Conservation (phyloP, 2,888 invertebrate species). For the Metopia argyrocephala region DNA sequence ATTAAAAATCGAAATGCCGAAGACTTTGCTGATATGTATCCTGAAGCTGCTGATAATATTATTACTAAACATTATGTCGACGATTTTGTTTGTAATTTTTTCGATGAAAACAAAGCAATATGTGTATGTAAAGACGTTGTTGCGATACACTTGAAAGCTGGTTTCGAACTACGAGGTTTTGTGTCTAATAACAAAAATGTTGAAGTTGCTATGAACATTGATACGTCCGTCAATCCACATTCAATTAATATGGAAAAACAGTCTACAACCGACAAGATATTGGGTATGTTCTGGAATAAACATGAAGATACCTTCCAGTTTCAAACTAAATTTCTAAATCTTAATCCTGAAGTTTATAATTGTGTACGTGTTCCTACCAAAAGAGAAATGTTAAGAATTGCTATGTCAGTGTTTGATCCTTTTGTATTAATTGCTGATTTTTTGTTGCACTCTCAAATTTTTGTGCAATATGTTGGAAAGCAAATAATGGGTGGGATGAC, state of each 20-base stretch:
- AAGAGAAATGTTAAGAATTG: slow-evolving; percentile 25
- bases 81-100: slow-evolving; percentile 58
- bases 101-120: slow-evolving; percentile 31
- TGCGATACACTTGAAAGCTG: neutral
- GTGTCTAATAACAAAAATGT: slow-evolving; percentile 24
- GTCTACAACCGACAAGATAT: slow-evolving; percentile 29
- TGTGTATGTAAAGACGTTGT: slow-evolving; percentile 1
- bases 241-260: slow-evolving; percentile 10
- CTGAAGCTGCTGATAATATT: slow-evolving; percentile 34
- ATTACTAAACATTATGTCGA: slow-evolving; percentile 57
- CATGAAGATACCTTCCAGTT: slow-evolving; percentile 4
- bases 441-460: slow-evolving; percentile 48
- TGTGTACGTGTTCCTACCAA: slow-evolving; percentile 23
- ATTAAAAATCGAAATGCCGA: slow-evolving; percentile 57
- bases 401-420: slow-evolving; percentile 23
- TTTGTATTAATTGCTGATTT: slow-evolving; percentile 66
- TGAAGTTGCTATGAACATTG: slow-evolving; percentile 4
- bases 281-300: slow-evolving; percentile 31
- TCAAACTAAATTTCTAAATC: slow-evolving; percentile 14
- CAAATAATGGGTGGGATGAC: slow-evolving; percentile 51
- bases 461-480: slow-evolving; percentile 27
- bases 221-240: neutral
- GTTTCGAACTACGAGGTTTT: slow-evolving; percentile 31
- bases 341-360: slow-evolving; percentile 2
- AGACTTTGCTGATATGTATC: slow-evolving; percentile 9